Conservation (phyloP, 2,888 invertebrate genomes). For the Tenthredo distinguenda region DNA sequence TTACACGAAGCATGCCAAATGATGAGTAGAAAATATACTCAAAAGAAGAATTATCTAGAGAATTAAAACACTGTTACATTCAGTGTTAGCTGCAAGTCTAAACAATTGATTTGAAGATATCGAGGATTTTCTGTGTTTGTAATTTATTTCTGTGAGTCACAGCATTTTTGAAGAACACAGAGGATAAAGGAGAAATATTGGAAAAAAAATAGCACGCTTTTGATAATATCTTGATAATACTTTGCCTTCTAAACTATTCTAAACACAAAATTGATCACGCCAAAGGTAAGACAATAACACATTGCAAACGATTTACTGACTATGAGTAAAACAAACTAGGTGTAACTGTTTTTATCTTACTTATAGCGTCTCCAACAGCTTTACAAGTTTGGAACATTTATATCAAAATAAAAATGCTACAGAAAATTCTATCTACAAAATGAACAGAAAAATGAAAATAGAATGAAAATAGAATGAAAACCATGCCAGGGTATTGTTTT, state of each 20-base stretch:
- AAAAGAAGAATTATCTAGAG: not conserved
- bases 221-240: not conserved
- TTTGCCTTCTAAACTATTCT: constrained; percentile 1
- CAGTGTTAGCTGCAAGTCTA: not conserved
- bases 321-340: constrained; percentile 57
- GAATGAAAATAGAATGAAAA: constrained; percentile 54
- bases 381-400: constrained; percentile 59
- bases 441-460: constrained; percentile 54
- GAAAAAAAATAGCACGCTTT: not conserved
- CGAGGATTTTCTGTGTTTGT: not conserved
- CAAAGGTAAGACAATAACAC: constrained; percentile 4
- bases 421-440: constrained; percentile 30
- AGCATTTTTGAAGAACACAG: not conserved
- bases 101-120: not conserved
- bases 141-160: not conserved
- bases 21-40: constrained; percentile 38
- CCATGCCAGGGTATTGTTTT: constrained; percentile 52
- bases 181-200: not conserved
- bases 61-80: not conserved
- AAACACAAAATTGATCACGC: not conserved
- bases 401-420: not conserved
- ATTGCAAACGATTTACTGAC: constrained; percentile 50
- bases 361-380: not conserved
- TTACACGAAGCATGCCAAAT: constrained; percentile 62
- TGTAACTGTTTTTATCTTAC: constrained; percentile 19